A percentile compares a stretch with the other conserved stretches of the same genome.
Conservation (phyloP, 2,888 invertebrate genomes). For the Sialis lutaria region DNA sequence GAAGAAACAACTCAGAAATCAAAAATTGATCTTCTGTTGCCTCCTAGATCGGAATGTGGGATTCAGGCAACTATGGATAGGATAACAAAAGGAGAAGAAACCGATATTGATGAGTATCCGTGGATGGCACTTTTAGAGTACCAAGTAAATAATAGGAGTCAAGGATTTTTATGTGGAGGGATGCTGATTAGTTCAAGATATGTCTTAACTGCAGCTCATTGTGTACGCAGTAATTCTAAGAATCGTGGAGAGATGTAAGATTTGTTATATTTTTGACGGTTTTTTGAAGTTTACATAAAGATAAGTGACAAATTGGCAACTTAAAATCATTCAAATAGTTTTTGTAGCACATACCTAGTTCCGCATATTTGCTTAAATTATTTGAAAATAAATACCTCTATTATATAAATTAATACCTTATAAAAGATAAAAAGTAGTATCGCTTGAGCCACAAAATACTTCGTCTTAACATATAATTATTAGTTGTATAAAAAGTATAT, state of each 20-base stretch:
- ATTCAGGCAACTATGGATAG: slow-evolving; percentile 16
- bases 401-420: no score
- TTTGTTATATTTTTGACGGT: background rate
- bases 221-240: slow-evolving; percentile 26
- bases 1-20: background rate
- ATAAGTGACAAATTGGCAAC: background rate
- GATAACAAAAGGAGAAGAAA: slow-evolving; percentile 23
- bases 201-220: slow-evolving; percentile 36
- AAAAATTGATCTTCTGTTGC: slow-evolving; percentile 10
- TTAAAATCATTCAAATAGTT: no score
- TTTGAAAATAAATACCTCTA: no score
- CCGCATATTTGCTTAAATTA: no score
- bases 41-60: slow-evolving; percentile 16
- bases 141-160: slow-evolving; percentile 16
- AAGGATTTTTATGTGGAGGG: slow-evolving; percentile 28
- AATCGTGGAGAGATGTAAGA: slow-evolving; percentile 27
- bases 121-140: slow-evolving; percentile 34
- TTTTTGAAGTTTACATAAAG: no score
- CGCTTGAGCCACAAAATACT: no score
- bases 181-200: slow-evolving; percentile 32
- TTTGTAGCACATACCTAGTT: no score
- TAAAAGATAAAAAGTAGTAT: no score
- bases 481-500: no score
- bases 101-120: slow-evolving; percentile 32
- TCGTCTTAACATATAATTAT: no score